phyloP scores from a whole-genome alignment of 2,888 invertebrate species.

The Unio delphinus region DNA sequence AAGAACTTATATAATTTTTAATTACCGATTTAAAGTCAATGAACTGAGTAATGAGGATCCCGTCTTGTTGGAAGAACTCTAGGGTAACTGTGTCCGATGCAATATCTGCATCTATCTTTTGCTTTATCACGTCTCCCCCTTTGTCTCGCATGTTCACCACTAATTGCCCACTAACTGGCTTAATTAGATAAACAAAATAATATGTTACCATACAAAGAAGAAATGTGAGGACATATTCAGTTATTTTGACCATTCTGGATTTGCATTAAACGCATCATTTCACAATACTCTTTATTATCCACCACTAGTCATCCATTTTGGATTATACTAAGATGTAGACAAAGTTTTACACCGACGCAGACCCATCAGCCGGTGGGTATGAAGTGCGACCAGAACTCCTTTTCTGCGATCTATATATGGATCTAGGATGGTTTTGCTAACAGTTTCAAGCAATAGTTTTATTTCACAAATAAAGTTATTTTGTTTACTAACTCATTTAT shows the following conservation, averaged over 20 bases:
- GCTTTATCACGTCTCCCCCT: constrained; percentile 95
- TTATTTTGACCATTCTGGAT: too few relatives aligned
- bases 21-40: constrained; percentile 95
- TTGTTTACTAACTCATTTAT: too few relatives aligned
- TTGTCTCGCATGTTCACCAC: constrained; percentile 74
- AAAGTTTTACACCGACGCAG: too few relatives aligned
- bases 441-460: too few relatives aligned
- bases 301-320: constrained; percentile 1
- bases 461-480: too few relatives aligned
- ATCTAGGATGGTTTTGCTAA: too few relatives aligned
- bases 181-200: neutral
- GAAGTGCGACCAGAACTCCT: too few relatives aligned
- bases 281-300: neutral
- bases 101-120: constrained; percentile 92
- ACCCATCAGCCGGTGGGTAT: neutral
- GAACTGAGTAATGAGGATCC: constrained; percentile 90
- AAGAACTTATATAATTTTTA: constrained; percentile 45
- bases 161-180: constrained; percentile 38
- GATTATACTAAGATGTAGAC: neutral
- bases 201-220: too few relatives aligned
- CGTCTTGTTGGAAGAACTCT: constrained; percentile 92
- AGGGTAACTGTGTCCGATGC: constrained; percentile 90
- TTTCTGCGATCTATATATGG: too few relatives aligned
- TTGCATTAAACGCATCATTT: neutral
- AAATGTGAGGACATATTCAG: too few relatives aligned